Conservation (phyloP, 2,113 vertebrate genomes). For the Pantherophis guttatus region DNA sequence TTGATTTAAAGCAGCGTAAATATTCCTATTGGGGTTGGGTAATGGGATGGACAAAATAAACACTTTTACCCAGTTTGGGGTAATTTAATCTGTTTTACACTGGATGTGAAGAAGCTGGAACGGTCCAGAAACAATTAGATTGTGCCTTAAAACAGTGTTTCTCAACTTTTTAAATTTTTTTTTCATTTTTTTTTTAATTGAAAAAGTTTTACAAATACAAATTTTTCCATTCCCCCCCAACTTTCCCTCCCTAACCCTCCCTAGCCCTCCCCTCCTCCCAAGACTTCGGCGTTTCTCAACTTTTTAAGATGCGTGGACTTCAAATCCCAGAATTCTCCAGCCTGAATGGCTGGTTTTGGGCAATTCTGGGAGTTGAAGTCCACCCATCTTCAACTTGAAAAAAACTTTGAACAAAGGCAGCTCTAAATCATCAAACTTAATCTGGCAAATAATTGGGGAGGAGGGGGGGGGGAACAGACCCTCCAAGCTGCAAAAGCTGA, state of each 20-base stretch:
- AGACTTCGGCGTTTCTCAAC: not conserved
- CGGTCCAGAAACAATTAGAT: too few relatives aligned
- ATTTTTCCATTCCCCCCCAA: too few relatives aligned
- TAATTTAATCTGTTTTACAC: not conserved
- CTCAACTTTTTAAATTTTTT: not conserved
- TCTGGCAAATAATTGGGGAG: not conserved
- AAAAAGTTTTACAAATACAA: too few relatives aligned
- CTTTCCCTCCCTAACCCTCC: too few relatives aligned
- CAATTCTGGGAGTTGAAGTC: not conserved
- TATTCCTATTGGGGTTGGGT: too few relatives aligned
- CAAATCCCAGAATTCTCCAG: not conserved
- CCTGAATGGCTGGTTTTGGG: not conserved
- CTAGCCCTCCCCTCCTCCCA: too few relatives aligned
- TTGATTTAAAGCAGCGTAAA: too few relatives aligned
- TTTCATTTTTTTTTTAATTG: too few relatives aligned
- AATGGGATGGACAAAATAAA: not conserved
- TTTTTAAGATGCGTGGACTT: not conserved
- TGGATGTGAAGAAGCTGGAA: too few relatives aligned
- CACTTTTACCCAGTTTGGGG: not conserved
- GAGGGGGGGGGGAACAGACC: not conserved
- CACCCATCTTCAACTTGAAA: not conserved
- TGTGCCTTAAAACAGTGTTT: not conserved
- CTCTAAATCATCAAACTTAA: not conserved
- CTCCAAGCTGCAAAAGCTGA: not conserved
- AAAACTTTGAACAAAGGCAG: not conserved